These are phyloP conservation scores for Valencia hispanica DNA, from an alignment of 2,797 vertebrate genomes.

Conservation along the genomic window DNA sequence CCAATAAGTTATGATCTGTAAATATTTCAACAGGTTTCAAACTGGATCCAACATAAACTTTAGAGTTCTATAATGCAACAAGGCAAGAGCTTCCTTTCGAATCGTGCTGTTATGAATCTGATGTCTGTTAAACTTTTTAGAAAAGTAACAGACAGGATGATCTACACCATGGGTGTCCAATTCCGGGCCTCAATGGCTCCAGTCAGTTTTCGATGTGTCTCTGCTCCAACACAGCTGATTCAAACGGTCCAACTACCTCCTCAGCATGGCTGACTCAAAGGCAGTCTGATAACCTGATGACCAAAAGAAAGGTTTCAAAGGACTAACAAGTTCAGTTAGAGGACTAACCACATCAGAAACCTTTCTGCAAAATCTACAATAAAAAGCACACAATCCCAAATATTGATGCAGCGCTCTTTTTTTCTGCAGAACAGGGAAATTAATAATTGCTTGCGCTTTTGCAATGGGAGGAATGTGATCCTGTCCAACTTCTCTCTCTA, in stretches of 20 bases:
- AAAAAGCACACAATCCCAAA: not conserved
- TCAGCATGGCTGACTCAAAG: not conserved
- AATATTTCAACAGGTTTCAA: not conserved
- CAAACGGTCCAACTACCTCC: too few relatives aligned
- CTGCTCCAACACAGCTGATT: too few relatives aligned
- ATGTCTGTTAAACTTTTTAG: not conserved
- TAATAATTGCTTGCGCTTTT: too few relatives aligned
- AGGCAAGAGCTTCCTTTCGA: not conserved
- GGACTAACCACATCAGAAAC: not conserved
- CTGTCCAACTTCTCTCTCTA: too few relatives aligned
- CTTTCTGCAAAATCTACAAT: not conserved
- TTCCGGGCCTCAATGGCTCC: too few relatives aligned
- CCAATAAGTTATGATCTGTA: not conserved
- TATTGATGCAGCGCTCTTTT: too few relatives aligned
- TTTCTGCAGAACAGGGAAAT: too few relatives aligned
- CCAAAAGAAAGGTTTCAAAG: not conserved
- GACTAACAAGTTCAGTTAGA: too few relatives aligned
- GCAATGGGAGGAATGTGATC: too few relatives aligned
- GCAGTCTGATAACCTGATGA: not conserved
- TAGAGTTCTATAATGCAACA: not conserved
- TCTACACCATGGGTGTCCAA: not conserved
- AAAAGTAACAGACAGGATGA: not conserved
- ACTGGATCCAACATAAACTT: not conserved
- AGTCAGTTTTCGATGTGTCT: too few relatives aligned
- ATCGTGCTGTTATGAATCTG: not conserved